A percentile compares a stretch with the other conserved stretches of the same genome.
These are phyloP conservation scores for Phymanthus crucifer DNA, from an alignment of 92 coral and sea anemone species.

Conservation along the genomic window DNA sequence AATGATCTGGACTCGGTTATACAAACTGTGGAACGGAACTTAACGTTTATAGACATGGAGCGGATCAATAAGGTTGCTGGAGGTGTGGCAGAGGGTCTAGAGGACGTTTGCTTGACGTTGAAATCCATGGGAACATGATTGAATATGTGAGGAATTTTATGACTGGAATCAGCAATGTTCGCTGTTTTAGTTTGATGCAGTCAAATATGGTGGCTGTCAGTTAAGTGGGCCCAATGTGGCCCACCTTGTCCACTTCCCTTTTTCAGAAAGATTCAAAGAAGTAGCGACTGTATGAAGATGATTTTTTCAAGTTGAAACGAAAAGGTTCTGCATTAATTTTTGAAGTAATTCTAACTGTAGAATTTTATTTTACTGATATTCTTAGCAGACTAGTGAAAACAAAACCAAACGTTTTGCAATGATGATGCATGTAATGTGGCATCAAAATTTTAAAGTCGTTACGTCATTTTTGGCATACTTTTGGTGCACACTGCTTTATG, in stretches of 20 bases:
- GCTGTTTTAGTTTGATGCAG: neutral
- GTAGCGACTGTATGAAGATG: no score
- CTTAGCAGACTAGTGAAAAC: no score
- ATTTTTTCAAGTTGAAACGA: no score
- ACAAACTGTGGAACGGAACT: slow-evolving; percentile 67
- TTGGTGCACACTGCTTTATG: neutral
- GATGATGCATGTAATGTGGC: no score
- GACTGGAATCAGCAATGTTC: no score
- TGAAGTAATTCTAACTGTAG: neutral
- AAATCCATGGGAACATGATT: slow-evolving; percentile 58
- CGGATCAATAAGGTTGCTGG: slow-evolving; percentile 69
- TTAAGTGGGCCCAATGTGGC: no score
- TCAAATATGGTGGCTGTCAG: neutral
- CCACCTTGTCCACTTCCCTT: no score
- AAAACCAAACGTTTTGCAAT: no score
- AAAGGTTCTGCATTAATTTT: neutral
- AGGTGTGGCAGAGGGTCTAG: slow-evolving; percentile 61
- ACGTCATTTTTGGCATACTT: neutral
- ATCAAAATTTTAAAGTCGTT: no score
- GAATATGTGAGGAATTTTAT: neutral
- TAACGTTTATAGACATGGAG: slow-evolving; percentile 72
- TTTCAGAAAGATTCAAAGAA: no score
- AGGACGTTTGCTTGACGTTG: slow-evolving; percentile 57
- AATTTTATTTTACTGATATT: no score
- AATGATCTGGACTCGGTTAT: slow-evolving; percentile 72